phyloP scores from a whole-genome alignment of 1,140 invertebrate genomes.

The Aphelinus atriplicis region DNA sequence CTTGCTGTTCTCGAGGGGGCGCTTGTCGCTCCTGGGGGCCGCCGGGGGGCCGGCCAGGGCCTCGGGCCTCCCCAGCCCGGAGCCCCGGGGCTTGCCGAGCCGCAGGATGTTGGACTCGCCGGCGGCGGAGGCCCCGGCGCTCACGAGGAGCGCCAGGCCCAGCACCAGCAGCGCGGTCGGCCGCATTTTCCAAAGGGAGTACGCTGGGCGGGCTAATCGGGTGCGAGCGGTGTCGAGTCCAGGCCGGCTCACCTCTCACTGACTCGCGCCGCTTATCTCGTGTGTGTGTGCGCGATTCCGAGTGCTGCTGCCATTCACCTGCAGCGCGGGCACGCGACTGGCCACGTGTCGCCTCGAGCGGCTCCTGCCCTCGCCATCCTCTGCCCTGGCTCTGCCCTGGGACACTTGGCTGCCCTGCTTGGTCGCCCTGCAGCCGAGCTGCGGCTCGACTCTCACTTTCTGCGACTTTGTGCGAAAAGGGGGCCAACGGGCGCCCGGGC shows the following conservation, averaged over 20 bases:
- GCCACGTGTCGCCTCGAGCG: no score
- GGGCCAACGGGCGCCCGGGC: constrained; percentile 3
- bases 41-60: not conserved
- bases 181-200: not conserved
- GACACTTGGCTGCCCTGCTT: no score
- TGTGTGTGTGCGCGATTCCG: not conserved
- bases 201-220: no score
- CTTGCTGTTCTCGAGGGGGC: constrained; percentile 52
- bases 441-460: not conserved
- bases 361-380: no score
- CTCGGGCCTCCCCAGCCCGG: constrained; percentile 41
- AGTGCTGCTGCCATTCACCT: constrained; percentile 8
- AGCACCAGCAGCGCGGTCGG: not conserved
- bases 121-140: not conserved
- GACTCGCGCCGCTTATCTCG: constrained; percentile 22
- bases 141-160: not conserved
- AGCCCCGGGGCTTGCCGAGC: constrained; percentile 45
- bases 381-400: no score
- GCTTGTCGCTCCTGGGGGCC: not conserved
- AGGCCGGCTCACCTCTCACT: constrained; percentile 31
- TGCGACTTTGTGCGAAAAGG: constrained; percentile 4
- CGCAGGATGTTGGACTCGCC: constrained; percentile 56
- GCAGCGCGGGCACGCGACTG: not conserved
- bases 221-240: constrained; percentile 6
- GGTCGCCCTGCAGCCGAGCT: no score